A percentile compares a stretch with the other conserved stretches of the same genome.
Evolutionary conservation across 2,888 invertebrate species (phyloP).

Genomic region (Trichogramma evanescens): DNA sequence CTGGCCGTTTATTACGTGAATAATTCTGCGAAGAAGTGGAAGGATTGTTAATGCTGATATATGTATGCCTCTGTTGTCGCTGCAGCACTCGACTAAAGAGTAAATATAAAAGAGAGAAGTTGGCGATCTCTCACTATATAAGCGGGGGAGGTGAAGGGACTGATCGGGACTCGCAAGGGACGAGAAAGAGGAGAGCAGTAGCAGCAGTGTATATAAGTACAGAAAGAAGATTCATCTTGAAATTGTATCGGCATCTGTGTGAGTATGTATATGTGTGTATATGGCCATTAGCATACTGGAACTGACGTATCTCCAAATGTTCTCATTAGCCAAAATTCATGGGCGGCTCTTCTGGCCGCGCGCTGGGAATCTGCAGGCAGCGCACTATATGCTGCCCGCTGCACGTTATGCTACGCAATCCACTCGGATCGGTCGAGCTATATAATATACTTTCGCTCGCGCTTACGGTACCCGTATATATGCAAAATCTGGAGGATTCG

Average conservation of each 20-base stretch:
- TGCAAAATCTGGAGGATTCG: too few species aligned
- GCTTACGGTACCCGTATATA: too few species aligned
- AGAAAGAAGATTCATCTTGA: constrained; percentile 44
- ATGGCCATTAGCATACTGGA: constrained; percentile 49
- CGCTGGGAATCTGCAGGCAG: constrained; percentile 16
- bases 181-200: constrained; percentile 17
- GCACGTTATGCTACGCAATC: too few species aligned
- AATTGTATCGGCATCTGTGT: constrained; percentile 48
- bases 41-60: constrained; percentile 42
- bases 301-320: constrained; percentile 49
- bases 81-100: neutral
- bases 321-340: constrained; percentile 49
- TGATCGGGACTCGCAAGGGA: constrained; percentile 19
- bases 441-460: too few species aligned
- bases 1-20: constrained; percentile 31
- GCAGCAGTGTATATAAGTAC: constrained; percentile 17
- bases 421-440: too few species aligned
- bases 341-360: constrained; percentile 42
- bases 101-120: neutral
- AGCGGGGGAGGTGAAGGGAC: constrained; percentile 25
- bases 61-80: constrained; percentile 20
- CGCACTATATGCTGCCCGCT: too few species aligned
- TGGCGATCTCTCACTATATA: neutral
- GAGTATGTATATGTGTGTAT: constrained; percentile 49
- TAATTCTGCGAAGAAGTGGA: constrained; percentile 24